phyloP scores from a whole-genome alignment of 2,797 vertebrate genomes.

The Salarias fasciatus region DNA sequence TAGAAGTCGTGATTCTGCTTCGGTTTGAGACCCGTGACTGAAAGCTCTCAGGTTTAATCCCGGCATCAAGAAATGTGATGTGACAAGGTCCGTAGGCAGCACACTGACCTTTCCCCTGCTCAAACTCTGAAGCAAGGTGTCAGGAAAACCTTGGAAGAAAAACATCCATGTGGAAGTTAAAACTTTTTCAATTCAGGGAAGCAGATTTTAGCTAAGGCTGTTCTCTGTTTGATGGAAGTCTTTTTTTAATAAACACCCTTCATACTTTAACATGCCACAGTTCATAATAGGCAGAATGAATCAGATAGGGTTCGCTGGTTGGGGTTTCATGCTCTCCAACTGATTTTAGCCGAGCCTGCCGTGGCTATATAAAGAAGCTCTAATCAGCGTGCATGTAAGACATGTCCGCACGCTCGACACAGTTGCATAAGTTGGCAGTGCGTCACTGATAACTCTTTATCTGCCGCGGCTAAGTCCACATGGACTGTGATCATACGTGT shows the following conservation, averaged over 20 bases:
- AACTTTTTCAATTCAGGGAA: too few species aligned
- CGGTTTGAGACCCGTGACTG: constrained; percentile 15
- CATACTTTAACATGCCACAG: too few species aligned
- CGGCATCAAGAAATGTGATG: constrained; percentile 23
- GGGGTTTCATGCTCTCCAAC: neutral
- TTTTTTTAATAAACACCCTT: too few species aligned
- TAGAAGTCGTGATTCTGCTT: constrained; percentile 14
- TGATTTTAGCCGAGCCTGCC: neutral
- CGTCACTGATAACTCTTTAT: constrained; percentile 34
- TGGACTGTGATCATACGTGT: neutral
- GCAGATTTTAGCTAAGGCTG: too few species aligned
- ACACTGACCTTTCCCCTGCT: constrained; percentile 42
- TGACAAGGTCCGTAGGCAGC: constrained; percentile 36
- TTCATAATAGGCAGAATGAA: too few species aligned
- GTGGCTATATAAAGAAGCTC: neutral
- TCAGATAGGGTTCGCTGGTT: too few species aligned
- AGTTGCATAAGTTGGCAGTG: neutral
- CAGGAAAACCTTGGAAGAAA: constrained; percentile 1
- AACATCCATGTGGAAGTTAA: too few species aligned
- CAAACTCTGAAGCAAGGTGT: neutral
- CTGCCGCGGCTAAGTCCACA: constrained; percentile 17
- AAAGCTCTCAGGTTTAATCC: constrained; percentile 11
- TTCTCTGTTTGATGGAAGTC: too few species aligned
- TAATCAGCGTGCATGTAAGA: neutral
- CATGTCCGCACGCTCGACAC: neutral